These are phyloP conservation scores for Papilio elwesi DNA, from an alignment of 2,888 invertebrate genomes.

Conservation along the genomic window DNA sequence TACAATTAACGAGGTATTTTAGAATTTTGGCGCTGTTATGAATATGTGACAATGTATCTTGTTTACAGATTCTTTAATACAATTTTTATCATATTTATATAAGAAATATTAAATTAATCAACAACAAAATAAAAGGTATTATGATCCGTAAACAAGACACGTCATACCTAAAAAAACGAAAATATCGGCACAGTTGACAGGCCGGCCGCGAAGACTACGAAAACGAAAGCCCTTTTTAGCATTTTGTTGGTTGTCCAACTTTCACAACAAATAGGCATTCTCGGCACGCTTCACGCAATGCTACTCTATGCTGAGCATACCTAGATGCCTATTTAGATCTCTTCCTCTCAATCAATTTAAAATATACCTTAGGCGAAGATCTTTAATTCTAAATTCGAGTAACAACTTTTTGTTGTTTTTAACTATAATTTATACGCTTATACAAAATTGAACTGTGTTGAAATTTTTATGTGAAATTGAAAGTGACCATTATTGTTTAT, in stretches of 20 bases:
- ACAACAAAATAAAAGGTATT: neutral
- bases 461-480: constrained; percentile 8
- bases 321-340: constrained; percentile 22
- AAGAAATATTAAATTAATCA: neutral
- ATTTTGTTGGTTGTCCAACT: constrained; percentile 62
- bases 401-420: constrained; percentile 48
- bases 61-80: no score
- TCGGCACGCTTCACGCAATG: constrained; percentile 61
- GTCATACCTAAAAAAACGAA: neutral
- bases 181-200: constrained; percentile 13
- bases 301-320: constrained; percentile 49
- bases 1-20: no score
- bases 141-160: neutral
- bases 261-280: constrained; percentile 70
- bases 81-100: no score
- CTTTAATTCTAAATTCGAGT: constrained; percentile 9
- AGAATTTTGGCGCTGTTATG: no score
- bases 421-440: constrained; percentile 44
- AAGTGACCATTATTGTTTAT: neutral
- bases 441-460: neutral
- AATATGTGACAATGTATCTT: no score
- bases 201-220: constrained; percentile 40
- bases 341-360: constrained; percentile 8
- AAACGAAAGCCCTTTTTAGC: constrained; percentile 61
- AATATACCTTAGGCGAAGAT: constrained; percentile 5